Evolutionary conservation across 1,140 invertebrate genomes (phyloP), one percentile per base, ranked within the genome.

Genomic region (Piezodorus guildinii): DNA sequence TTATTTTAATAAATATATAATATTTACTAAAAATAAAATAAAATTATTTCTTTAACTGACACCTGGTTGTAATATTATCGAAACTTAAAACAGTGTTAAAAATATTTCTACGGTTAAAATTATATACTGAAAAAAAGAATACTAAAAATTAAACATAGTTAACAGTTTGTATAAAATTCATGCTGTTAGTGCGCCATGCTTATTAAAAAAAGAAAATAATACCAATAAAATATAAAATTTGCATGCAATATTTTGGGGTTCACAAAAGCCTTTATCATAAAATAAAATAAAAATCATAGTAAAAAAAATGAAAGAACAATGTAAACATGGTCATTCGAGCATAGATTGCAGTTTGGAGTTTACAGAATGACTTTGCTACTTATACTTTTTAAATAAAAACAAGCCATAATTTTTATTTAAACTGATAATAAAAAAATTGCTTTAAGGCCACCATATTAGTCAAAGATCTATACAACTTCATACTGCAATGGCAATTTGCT

Each of bases 221-320:
- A 65, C 17, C 56, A 52, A 62, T 65, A 59, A 51, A 45, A 54
- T 62, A 45, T 63, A 59, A 62, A 62, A 60, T 44, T 61, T 44
- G 60, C 51, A 66, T 62, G 61, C 60, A 61, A 66, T 49, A 19
- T 49, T 49, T n/a, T 17, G 46, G 46, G 46, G 46, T 21, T 49
- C 21, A 49, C 46, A 49, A 49, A 49, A 49, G 46, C 46, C 21
- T 21, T 49, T 17, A 49, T 49, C n/a, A 49, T 49, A 49, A 49
- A 49, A 49, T 10, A 9, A 19, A 17, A 49, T 46, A 46, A 46
- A n/a, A 46, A 46, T 5, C 6, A 49, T 8, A 10, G 17, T 49
- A 21, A 6, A 3, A 19, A 49, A 49, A 39, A 39, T 39, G 34
- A 39, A 39, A 39, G 34, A 39, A 19, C n/a, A 49, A 17, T 49